These are phyloP conservation scores for Corythaeola cristata DNA, from an alignment of 2,113 vertebrate genomes.

Conservation along the genomic window DNA sequence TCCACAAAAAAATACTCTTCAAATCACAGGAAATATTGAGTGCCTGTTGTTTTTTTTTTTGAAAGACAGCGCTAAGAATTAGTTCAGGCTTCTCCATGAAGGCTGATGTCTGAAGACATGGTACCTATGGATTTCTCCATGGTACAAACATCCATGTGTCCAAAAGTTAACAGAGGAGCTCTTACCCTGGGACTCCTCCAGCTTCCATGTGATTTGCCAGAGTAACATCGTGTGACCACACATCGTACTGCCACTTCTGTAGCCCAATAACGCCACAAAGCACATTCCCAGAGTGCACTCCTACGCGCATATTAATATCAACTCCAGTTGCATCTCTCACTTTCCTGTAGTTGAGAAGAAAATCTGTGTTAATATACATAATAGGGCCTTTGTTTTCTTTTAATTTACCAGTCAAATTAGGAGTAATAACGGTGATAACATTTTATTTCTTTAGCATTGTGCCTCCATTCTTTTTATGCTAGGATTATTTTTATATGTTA, in stretches of 20 bases:
- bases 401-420: neutral
- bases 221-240: conserved; percentile 98
- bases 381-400: neutral
- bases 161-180: neutral
- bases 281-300: conserved; percentile 96
- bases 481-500: neutral
- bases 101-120: neutral
- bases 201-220: conserved; percentile 99
- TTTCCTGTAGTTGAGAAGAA: conserved; percentile 79
- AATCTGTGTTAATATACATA: neutral
- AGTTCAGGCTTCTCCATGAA: neutral
- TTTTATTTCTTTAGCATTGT: neutral
- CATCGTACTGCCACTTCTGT: conserved; percentile 98
- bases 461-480: neutral
- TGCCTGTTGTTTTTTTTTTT: neutral
- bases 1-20: neutral
- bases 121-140: neutral
- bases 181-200: conserved; percentile 95
- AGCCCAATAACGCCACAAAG: conserved; percentile 97
- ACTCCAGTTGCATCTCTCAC: conserved; percentile 94
- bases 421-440: neutral
- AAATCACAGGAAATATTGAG: neutral
- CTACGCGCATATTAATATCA: conserved; percentile 97
- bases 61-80: neutral
- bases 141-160: neutral